phyloP scores from a whole-genome alignment of 2,113 vertebrate genomes.

The Dasyornis broadbenti region DNA sequence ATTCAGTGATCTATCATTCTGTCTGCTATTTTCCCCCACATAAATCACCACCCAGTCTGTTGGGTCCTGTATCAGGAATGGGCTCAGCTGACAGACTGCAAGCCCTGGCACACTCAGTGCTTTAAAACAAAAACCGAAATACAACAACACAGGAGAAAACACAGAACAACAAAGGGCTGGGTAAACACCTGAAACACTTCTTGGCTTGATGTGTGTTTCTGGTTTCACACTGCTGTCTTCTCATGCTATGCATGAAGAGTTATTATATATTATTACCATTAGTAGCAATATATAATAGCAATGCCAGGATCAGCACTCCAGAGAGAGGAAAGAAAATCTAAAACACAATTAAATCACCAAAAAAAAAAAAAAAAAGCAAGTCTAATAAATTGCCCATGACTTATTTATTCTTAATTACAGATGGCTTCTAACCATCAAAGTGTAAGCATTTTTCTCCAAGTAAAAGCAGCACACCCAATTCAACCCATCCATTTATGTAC shows the following conservation, averaged over 20 bases:
- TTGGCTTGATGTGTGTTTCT: not conserved
- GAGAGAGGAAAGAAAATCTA: not conserved
- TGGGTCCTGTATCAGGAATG: not conserved
- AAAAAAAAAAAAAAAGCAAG: not conserved
- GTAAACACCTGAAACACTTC: not conserved
- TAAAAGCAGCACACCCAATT: not conserved
- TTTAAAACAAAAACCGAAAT: not conserved
- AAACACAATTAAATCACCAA: not conserved
- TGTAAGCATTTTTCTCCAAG: not conserved
- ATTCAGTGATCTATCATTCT: not conserved
- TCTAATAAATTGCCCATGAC: not conserved
- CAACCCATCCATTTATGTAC: not conserved
- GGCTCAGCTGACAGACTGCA: not conserved
- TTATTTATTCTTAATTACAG: not conserved
- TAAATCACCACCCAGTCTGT: not conserved
- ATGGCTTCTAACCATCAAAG: not conserved
- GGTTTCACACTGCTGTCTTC: not conserved
- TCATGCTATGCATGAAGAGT: not conserved
- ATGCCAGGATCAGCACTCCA: not conserved
- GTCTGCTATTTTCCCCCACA: not conserved
- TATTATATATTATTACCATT: not conserved
- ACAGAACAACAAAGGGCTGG: not conserved
- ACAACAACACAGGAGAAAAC: not conserved
- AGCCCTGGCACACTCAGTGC: not conserved
- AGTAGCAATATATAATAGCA: not conserved